Conservation (phyloP, 2,888 invertebrate species). For the Pegoplata infirma region DNA sequence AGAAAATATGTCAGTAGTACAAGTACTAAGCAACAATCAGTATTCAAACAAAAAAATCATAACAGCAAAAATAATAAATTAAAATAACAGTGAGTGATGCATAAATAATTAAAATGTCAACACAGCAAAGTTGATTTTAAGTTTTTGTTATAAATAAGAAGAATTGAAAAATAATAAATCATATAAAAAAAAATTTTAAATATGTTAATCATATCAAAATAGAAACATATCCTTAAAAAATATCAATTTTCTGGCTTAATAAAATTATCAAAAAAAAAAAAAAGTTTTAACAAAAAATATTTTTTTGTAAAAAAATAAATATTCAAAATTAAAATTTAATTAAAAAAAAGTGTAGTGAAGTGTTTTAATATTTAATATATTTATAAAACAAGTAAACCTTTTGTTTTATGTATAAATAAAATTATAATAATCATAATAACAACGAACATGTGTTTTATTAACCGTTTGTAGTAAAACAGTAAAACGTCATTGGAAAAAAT, state of each 20-base stretch:
- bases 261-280: too few relatives aligned
- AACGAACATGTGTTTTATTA: constrained; percentile 5
- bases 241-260: not conserved
- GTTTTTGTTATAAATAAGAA: not conserved
- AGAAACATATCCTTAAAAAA: not conserved
- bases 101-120: constrained; percentile 14
- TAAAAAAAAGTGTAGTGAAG: constrained; percentile 22
- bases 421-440: too few relatives aligned
- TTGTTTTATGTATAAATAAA: too few relatives aligned
- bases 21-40: too few relatives aligned
- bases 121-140: constrained; percentile 22
- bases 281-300: too few relatives aligned
- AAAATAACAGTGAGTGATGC: constrained; percentile 38
- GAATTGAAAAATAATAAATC: not conserved
- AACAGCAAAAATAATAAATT: constrained; percentile 9
- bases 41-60: too few relatives aligned
- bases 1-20: constrained; percentile 46
- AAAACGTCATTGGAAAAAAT: too few relatives aligned
- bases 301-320: too few relatives aligned
- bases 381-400: too few relatives aligned
- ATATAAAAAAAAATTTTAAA: constrained; percentile 1
- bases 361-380: constrained; percentile 1
- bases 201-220: not conserved
- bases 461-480: not conserved
- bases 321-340: not conserved